These are phyloP conservation scores for Pristis pectinata DNA, from an alignment of 2,797 vertebrate species.

Conservation along the genomic window DNA sequence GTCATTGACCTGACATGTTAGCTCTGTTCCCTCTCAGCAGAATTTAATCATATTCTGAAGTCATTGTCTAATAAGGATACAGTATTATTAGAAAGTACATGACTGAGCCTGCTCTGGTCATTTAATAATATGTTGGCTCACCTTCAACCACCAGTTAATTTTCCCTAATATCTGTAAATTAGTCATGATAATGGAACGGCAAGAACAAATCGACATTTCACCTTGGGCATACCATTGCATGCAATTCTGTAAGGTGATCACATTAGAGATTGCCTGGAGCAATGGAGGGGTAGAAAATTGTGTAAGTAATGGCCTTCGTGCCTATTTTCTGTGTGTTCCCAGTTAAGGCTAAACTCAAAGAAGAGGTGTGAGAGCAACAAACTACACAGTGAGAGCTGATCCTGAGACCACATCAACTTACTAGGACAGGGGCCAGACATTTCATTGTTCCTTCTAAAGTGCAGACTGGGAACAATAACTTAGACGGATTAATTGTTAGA, in stretches of 20 bases:
- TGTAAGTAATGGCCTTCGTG: too few species aligned
- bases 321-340: too few species aligned
- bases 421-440: neutral
- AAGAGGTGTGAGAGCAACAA: too few species aligned
- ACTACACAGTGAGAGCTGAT: too few species aligned
- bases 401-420: neutral
- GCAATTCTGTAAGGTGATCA: neutral
- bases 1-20: too few species aligned
- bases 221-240: neutral
- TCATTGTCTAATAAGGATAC: neutral
- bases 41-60: neutral
- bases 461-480: neutral
- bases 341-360: too few species aligned
- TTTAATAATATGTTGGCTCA: neutral
- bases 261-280: neutral
- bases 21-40: neutral
- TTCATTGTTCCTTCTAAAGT: neutral
- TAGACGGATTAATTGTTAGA: neutral
- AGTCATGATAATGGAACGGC: neutral
- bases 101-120: neutral
- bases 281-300: neutral
- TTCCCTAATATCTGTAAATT: neutral
- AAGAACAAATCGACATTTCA: neutral
- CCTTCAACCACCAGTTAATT: neutral
- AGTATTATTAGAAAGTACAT: too few species aligned